Percentiles rank a stretch among this genome's conserved stretches.
Conservation (phyloP, 2,797 vertebrate species). For the Crocidura indochinensis region DNA sequence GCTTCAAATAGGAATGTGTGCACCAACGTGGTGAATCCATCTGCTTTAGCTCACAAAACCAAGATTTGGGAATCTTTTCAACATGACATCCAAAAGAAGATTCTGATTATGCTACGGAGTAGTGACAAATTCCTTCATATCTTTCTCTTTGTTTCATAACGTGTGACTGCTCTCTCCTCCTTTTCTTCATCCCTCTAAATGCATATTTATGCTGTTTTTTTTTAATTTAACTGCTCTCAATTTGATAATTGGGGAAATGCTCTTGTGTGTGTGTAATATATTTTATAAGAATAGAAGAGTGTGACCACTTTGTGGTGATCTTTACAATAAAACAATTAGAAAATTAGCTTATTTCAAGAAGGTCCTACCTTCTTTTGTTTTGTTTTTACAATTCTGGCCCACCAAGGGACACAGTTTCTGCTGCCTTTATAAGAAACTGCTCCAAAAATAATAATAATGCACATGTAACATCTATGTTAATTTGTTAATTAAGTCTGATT, state of each 20-base stretch:
- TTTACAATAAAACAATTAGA: neutral
- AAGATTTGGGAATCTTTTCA: conserved; percentile 83
- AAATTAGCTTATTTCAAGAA: conserved; percentile 2
- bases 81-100: conserved; percentile 82
- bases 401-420: neutral
- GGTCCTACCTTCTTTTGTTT: neutral
- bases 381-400: neutral
- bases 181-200: conserved; percentile 1
- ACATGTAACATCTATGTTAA: neutral
- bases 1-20: conserved; percentile 78
- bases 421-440: conserved; percentile 46
- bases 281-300: neutral
- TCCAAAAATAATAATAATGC: conserved; percentile 1
- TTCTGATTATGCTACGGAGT: conserved; percentile 64
- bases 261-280: conserved; percentile 38
- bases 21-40: conserved; percentile 78
- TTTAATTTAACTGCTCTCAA: conserved; percentile 21
- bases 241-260: conserved; percentile 41
- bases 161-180: neutral
- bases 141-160: conserved; percentile 63
- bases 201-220: conserved; percentile 19
- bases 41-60: conserved; percentile 81
- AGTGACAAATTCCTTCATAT: conserved; percentile 55
- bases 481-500: neutral
- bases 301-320: neutral